These are phyloP conservation scores for Eurystomus glaucurus DNA, from an alignment of 2,797 vertebrate genomes.

Conservation along the genomic window DNA sequence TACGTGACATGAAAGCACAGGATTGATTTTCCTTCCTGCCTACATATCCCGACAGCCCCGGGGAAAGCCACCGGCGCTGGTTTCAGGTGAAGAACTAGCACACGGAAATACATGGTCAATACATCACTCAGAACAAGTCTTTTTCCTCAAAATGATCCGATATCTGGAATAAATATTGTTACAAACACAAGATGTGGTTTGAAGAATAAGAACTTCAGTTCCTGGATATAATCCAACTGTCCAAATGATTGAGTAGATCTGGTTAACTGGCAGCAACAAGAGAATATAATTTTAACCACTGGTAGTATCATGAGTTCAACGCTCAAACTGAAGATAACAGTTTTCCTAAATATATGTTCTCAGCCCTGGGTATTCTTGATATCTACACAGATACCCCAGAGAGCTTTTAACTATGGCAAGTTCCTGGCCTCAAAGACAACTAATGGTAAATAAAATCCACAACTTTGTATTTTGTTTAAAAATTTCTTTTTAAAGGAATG, in stretches of 20 bases:
- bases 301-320: not conserved
- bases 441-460: not conserved
- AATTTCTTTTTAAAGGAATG: not conserved
- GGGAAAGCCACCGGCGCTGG: not conserved
- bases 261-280: not conserved
- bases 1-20: not conserved
- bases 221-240: not conserved
- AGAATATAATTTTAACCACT: not conserved
- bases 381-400: not conserved
- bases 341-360: not conserved
- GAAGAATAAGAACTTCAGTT: not conserved
- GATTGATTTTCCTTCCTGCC: constrained; percentile 40
- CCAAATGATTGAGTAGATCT: not conserved
- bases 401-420: not conserved
- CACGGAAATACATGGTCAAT: not conserved
- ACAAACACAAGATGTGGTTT: not conserved
- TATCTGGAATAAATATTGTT: not conserved
- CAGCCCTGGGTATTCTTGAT: not conserved
- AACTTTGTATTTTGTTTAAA: not conserved
- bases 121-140: not conserved
- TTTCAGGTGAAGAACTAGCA: not conserved
- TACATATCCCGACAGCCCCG: not conserved
- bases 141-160: not conserved
- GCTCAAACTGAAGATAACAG: not conserved
- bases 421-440: not conserved